Evolutionary conservation across 2,797 vertebrate species (phyloP).

Genomic region (Sebastes variabilis): DNA sequence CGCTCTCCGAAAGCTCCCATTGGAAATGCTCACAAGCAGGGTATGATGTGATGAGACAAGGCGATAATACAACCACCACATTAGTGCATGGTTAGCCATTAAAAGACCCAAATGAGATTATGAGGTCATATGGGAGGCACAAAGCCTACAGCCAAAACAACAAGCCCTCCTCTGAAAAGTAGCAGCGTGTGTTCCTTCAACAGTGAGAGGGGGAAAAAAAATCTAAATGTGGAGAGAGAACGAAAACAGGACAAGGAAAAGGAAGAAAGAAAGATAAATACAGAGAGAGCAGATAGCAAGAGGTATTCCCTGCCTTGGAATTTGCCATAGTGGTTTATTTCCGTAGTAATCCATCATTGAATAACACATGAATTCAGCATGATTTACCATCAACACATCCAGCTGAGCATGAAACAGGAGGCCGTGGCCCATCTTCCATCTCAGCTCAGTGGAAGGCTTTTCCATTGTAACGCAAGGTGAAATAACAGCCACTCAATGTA

Average conservation of each 20-base stretch:
- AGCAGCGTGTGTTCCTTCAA: constrained; percentile 18
- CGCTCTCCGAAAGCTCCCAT: constrained; percentile 42
- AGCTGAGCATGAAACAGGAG: constrained; percentile 75
- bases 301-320: constrained; percentile 39
- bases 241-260: neutral
- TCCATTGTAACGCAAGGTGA: constrained; percentile 63
- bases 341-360: constrained; percentile 54
- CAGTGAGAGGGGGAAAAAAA: neutral
- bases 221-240: constrained; percentile 16
- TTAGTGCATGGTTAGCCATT: constrained; percentile 66
- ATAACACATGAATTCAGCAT: constrained; percentile 65
- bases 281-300: constrained; percentile 12
- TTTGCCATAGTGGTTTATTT: constrained; percentile 56
- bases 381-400: constrained; percentile 72
- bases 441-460: constrained; percentile 48
- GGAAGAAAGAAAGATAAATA: neutral
- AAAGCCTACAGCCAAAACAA: constrained; percentile 62
- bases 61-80: constrained; percentile 67
- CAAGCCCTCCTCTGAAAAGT: constrained; percentile 35
- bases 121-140: constrained; percentile 65
- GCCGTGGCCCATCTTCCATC: constrained; percentile 51
- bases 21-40: constrained; percentile 51
- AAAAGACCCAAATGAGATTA: constrained; percentile 71
- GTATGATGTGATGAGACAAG: constrained; percentile 67
- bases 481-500: constrained; percentile 62